Conservation (phyloP, 2,113 vertebrate genomes). For the Urocynchramus pylzowi region DNA sequence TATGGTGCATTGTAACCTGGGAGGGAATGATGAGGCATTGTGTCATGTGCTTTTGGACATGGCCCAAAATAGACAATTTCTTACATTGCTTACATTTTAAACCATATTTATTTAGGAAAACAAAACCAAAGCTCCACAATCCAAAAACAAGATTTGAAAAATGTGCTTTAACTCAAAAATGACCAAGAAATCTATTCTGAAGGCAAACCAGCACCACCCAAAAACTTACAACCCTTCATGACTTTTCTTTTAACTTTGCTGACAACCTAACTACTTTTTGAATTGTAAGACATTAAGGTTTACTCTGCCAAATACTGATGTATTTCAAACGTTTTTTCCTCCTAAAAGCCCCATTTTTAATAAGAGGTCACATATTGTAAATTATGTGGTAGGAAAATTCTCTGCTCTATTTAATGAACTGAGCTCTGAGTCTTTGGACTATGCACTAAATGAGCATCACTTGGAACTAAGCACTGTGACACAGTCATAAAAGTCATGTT, state of each 20-base stretch:
- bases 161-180: neutral
- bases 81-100: too few species aligned
- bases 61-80: neutral
- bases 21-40: neutral
- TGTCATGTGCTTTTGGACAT: neutral
- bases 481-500: neutral
- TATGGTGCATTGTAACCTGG: slow-evolving; percentile 97
- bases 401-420: neutral
- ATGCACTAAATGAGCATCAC: neutral
- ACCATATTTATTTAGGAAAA: neutral
- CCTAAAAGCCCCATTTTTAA: neutral
- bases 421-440: neutral
- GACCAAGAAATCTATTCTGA: neutral
- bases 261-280: neutral
- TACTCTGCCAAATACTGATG: neutral
- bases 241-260: neutral
- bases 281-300: neutral
- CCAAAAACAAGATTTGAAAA: neutral
- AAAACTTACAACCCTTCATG: neutral
- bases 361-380: neutral
- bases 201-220: neutral
- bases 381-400: neutral
- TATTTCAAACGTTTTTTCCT: neutral
- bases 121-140: neutral
- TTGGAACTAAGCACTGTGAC: neutral